Percentiles rank a stretch among this genome's conserved stretches.
Conservation (phyloP, 2,888 invertebrate genomes). For the Omphaloscelis lunosa region DNA sequence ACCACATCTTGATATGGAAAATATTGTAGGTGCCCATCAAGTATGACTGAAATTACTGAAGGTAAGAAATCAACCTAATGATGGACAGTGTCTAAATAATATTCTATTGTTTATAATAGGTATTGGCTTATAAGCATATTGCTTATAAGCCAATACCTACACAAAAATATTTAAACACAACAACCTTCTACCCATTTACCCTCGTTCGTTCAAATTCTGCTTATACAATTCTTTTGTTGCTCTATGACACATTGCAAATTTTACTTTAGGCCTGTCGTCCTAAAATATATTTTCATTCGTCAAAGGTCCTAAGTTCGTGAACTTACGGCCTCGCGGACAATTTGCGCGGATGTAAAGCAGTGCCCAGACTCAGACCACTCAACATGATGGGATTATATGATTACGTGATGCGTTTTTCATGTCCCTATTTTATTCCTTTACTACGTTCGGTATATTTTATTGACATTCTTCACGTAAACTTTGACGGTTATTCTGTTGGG, state of each 20-base stretch:
- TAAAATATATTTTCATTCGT: conserved; percentile 47
- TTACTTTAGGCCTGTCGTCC: conserved; percentile 31
- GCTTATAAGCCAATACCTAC: neutral
- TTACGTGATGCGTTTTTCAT: conserved; percentile 85
- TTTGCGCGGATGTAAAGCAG: conserved; percentile 75
- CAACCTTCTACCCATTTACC: conserved; percentile 4
- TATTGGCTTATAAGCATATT: too few species aligned
- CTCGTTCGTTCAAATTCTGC: neutral
- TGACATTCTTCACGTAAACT: conserved; percentile 68
- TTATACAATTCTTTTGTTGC: conserved; percentile 20
- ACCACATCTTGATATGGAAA: neutral
- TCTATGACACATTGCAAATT: conserved; percentile 31
- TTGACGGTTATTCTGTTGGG: conserved; percentile 52
- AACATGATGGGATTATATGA: conserved; percentile 82
- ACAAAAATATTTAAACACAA: conserved; percentile 20
- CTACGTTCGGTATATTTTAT: conserved; percentile 76
- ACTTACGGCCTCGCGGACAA: conserved; percentile 67
- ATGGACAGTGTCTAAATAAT: neutral
- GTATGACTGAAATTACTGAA: neutral
- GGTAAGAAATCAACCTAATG: neutral
- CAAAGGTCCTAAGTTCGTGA: conserved; percentile 38
- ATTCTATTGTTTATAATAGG: too few species aligned
- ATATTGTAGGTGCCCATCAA: neutral
- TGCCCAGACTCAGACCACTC: conserved; percentile 75
- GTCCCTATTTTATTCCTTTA: conserved; percentile 80